Percentiles rank a stretch among this genome's conserved stretches.
Evolutionary conservation across 2,888 invertebrate genomes (phyloP).

Genomic region (Orchesella flavescens): DNA sequence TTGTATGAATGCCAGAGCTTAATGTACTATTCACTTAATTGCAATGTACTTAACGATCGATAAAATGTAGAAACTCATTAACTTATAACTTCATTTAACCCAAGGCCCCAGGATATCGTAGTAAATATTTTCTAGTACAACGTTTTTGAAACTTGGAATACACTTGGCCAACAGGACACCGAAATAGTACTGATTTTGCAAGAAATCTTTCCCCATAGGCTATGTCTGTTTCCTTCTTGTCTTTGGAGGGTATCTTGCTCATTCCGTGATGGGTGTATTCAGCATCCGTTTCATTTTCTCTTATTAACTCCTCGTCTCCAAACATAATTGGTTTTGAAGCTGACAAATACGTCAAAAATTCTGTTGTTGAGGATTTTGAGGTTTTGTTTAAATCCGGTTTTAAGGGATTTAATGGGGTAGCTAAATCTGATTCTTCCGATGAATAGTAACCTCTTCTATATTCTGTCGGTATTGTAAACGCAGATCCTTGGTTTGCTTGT

Average conservation of each 20-base stretch:
- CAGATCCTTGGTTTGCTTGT: too few species aligned
- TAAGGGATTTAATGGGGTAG: too few species aligned
- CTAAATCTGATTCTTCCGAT: too few species aligned
- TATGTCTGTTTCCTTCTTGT: not conserved
- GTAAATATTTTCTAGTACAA: not conserved
- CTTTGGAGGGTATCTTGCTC: not conserved
- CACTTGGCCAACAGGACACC: not conserved
- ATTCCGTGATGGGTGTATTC: not conserved
- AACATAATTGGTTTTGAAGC: not conserved
- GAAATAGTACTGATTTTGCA: not conserved
- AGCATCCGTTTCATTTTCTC: not conserved
- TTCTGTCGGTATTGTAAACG: too few species aligned
- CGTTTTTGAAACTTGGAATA: slow-evolving; percentile 23
- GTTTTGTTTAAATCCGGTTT: too few species aligned
- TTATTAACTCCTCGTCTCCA: not conserved
- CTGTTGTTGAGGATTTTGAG: too few species aligned
- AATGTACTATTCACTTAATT: too few species aligned
- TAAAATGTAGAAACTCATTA: not conserved
- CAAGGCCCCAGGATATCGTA: not conserved
- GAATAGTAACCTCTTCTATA: too few species aligned
- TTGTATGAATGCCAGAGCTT: too few species aligned
- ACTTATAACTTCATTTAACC: not conserved
- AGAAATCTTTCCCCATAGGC: slow-evolving; percentile 20
- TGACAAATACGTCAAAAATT: not conserved
- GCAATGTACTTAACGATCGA: not conserved